A percentile compares a stretch with the other conserved stretches of the same genome.
Conservation (phyloP, 2,113 vertebrate species). For the Anguilla japonica region DNA sequence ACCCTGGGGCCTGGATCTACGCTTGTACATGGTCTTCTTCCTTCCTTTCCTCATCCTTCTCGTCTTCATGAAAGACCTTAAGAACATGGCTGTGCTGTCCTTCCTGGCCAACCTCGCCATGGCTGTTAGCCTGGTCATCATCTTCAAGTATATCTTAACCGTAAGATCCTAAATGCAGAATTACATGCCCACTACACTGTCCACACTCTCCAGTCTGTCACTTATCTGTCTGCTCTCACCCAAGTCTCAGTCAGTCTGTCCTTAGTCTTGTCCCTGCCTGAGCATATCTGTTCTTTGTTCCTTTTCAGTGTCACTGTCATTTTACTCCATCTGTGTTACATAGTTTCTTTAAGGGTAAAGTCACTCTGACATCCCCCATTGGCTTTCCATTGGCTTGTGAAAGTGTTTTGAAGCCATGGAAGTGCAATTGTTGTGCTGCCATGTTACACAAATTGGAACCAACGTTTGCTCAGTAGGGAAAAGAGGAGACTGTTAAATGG, state of each 20-base stretch:
- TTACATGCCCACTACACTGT: background rate
- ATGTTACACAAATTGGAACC: too few species aligned
- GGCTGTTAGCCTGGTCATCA: constrained; percentile 81
- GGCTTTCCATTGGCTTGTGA: too few species aligned
- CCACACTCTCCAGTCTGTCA: background rate
- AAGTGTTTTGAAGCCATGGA: too few species aligned
- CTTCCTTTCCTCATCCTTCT: constrained; percentile 78
- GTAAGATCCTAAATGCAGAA: constrained; percentile 58
- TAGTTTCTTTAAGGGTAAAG: too few species aligned
- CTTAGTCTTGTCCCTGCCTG: background rate
- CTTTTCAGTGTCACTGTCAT: too few species aligned
- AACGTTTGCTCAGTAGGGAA: too few species aligned
- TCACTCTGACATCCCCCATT: too few species aligned
- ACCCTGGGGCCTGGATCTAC: constrained; percentile 69
- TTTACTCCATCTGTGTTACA: too few species aligned
- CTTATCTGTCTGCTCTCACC: background rate
- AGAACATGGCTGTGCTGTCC: constrained; percentile 77
- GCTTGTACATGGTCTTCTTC: constrained; percentile 81
- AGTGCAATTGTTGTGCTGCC: too few species aligned
- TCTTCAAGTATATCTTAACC: constrained; percentile 77
- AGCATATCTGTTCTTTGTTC: too few species aligned
- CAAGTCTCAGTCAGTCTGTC: background rate
- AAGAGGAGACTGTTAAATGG: too few species aligned
- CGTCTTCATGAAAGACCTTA: constrained; percentile 81
- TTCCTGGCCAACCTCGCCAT: constrained; percentile 80